A percentile compares a stretch with the other conserved stretches of the same genome.
These are phyloP conservation scores for Allygus modestus DNA, from an alignment of 2,888 invertebrate species.

Conservation along the genomic window DNA sequence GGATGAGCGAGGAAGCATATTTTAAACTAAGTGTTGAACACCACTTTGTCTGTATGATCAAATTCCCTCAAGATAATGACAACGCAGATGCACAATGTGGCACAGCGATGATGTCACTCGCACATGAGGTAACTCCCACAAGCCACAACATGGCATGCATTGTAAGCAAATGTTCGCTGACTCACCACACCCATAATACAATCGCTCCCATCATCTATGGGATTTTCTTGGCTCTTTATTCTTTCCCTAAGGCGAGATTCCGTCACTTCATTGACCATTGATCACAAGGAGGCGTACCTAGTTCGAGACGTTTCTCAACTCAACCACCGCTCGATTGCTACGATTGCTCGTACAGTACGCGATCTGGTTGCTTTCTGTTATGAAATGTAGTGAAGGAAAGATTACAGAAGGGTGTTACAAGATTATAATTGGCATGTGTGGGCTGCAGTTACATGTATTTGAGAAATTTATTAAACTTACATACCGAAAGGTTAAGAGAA, in stretches of 20 bases:
- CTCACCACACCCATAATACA: background rate
- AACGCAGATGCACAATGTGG: background rate
- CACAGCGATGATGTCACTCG: slow-evolving; percentile 8
- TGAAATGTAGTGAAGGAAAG: background rate
- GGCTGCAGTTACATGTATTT: too few relatives aligned
- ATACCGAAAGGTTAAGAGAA: too few relatives aligned
- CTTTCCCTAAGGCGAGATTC: background rate
- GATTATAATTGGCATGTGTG: too few relatives aligned
- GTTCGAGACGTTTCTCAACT: background rate
- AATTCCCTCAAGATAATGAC: background rate
- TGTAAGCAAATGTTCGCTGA: background rate
- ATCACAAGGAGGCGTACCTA: background rate
- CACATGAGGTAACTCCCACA: background rate
- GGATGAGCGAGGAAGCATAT: too few relatives aligned
- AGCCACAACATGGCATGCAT: background rate
- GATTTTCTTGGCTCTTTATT: background rate
- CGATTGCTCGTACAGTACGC: background rate
- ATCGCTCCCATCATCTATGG: background rate
- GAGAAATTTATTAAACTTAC: too few relatives aligned
- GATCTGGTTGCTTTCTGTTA: background rate
- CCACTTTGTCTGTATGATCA: too few relatives aligned
- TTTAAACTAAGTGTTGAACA: too few relatives aligned
- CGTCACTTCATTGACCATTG: background rate
- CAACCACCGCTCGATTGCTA: too few relatives aligned
- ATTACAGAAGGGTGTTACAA: too few relatives aligned